phyloP scores from a whole-genome alignment of 2,888 invertebrate genomes.

The Leucophenga maculata region DNA sequence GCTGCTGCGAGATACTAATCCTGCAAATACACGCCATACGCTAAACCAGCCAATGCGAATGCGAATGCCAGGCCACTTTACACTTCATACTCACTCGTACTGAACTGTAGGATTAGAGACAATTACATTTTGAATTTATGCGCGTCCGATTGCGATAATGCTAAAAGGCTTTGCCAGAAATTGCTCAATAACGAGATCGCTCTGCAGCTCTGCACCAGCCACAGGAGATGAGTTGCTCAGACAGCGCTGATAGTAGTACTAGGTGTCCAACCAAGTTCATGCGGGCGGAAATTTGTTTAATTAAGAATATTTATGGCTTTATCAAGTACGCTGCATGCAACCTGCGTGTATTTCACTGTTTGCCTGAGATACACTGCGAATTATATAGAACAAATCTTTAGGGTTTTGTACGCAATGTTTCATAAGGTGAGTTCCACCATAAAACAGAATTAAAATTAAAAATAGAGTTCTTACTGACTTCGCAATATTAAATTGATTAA shows the following conservation, averaged over 20 bases:
- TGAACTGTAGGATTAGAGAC: slow-evolving; percentile 14
- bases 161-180: slow-evolving; percentile 22
- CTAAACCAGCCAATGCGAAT: no score
- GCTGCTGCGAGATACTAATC: slow-evolving; percentile 12
- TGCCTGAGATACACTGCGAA: no score
- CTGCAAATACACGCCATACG: slow-evolving; percentile 15
- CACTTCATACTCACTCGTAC: background rate
- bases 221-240: slow-evolving; percentile 2
- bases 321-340: background rate
- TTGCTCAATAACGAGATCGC: slow-evolving; percentile 21
- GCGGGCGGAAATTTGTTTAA: slow-evolving; percentile 25
- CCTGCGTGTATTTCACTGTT: no score
- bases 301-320: slow-evolving; percentile 23
- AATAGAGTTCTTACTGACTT: no score
- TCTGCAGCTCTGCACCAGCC: background rate
- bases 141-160: slow-evolving; percentile 24
- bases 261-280: slow-evolving; percentile 4
- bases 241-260: background rate
- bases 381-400: no score
- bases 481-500: no score
- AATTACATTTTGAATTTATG: slow-evolving; percentile 24
- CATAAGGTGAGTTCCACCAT: no score
- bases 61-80: no score
- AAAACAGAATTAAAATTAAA: no score
- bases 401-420: no score